These are phyloP conservation scores for Poeciliopsis infans DNA, from an alignment of 2,797 vertebrate genomes.

Conservation along the genomic window DNA sequence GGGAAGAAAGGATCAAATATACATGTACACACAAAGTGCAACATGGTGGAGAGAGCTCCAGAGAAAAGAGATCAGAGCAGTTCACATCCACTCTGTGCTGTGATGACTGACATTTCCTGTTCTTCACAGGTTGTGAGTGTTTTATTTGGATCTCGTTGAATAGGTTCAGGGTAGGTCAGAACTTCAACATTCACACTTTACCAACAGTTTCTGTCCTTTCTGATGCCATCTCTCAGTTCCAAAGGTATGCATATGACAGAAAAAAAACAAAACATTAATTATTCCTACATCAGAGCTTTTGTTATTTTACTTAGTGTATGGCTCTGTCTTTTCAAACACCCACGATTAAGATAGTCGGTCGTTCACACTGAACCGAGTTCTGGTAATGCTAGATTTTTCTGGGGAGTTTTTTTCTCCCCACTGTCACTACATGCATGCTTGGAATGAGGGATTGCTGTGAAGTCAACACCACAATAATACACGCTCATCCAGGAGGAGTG, in stretches of 20 bases:
- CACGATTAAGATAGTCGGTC: not conserved
- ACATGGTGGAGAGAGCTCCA: constrained; percentile 44
- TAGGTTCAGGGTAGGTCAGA: not conserved
- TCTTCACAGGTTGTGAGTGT: constrained; percentile 38
- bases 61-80: constrained; percentile 39
- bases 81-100: constrained; percentile 37
- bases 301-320: not conserved
- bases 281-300: not conserved
- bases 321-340: not conserved
- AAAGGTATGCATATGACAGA: not conserved
- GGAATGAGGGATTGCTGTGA: not conserved
- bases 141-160: constrained; percentile 21
- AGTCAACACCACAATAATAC: not conserved
- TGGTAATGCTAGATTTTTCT: not conserved
- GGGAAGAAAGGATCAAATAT: constrained; percentile 28
- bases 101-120: constrained; percentile 58
- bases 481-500: not conserved
- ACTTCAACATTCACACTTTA: constrained; percentile 10
- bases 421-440: not conserved
- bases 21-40: constrained; percentile 29
- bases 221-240: not conserved
- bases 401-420: not conserved
- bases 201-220: not conserved
- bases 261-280: not conserved
- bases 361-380: not conserved